These are phyloP conservation scores for Scrobipalpa atriplicella DNA, from an alignment of 2,888 invertebrate species.

Conservation along the genomic window DNA sequence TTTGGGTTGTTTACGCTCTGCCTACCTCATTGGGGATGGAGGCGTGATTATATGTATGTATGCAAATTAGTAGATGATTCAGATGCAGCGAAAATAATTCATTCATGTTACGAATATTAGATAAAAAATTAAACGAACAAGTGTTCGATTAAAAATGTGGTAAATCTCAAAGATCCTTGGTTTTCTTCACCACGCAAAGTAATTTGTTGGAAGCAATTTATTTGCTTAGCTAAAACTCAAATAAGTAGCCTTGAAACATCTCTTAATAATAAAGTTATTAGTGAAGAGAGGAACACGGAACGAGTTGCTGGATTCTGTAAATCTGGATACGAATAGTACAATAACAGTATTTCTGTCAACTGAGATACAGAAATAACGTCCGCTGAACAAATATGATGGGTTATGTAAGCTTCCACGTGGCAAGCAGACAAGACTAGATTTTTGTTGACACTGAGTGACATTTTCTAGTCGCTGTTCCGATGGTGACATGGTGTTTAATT, in stretches of 20 bases:
- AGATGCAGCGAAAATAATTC: too few species aligned
- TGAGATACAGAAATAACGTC: neutral
- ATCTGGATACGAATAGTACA: slow-evolving; percentile 16
- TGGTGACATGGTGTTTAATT: too few species aligned
- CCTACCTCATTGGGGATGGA: too few species aligned
- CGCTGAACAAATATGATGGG: slow-evolving; percentile 17
- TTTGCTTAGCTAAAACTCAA: neutral
- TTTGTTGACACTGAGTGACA: slow-evolving; percentile 11
- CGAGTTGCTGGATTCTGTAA: slow-evolving; percentile 1
- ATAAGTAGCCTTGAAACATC: neutral
- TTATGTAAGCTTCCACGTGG: slow-evolving; percentile 1
- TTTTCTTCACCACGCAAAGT: neutral
- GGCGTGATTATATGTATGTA: too few species aligned
- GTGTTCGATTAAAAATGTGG: too few species aligned
- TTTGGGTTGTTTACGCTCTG: too few species aligned
- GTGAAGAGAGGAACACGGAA: slow-evolving; percentile 18
- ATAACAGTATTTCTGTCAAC: slow-evolving; percentile 25
- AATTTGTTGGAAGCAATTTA: neutral
- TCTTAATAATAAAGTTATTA: slow-evolving; percentile 13
- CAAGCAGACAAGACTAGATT: neutral
- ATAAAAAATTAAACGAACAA: too few species aligned
- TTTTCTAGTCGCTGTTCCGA: neutral
- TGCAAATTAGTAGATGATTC: too few species aligned
- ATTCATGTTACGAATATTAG: too few species aligned
- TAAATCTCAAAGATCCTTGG: neutral